Percentiles rank a stretch among this genome's conserved stretches.
Conservation (phyloP, 1,140 invertebrate genomes). For the Drosophila teissieri region DNA sequence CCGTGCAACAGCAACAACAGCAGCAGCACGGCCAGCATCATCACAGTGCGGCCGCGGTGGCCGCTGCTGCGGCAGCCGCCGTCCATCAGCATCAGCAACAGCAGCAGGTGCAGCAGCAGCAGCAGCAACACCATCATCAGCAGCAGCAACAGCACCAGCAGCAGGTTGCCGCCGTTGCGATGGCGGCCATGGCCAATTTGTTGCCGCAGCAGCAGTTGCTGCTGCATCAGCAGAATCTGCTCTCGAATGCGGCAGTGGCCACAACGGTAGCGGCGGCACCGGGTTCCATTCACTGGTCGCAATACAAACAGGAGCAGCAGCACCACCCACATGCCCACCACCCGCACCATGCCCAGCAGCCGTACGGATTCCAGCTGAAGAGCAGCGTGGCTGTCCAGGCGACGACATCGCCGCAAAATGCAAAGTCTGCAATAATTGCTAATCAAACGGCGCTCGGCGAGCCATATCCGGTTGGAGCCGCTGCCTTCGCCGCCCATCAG, state of each 20-base stretch:
- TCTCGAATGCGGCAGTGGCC: slow-evolving; percentile 71
- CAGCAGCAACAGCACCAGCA: slow-evolving; percentile 80
- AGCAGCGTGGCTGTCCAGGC: slow-evolving; percentile 71
- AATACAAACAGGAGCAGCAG: slow-evolving; percentile 72
- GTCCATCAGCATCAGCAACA: slow-evolving; percentile 78
- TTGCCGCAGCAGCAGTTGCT: slow-evolving; percentile 80
- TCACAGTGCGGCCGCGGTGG: slow-evolving; percentile 63
- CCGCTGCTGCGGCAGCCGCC: slow-evolving; percentile 61
- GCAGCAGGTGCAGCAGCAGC: slow-evolving; percentile 58
- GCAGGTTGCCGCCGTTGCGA: slow-evolving; percentile 80
- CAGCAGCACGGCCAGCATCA: slow-evolving; percentile 73
- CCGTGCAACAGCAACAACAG: slow-evolving; percentile 68
- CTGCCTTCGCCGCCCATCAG: slow-evolving; percentile 45
- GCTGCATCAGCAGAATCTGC: slow-evolving; percentile 79
- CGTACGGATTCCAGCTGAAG: slow-evolving; percentile 74
- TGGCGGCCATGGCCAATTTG: slow-evolving; percentile 83
- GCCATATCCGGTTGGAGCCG: slow-evolving; percentile 47
- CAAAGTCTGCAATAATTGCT: slow-evolving; percentile 83
- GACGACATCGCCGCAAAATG: slow-evolving; percentile 77
- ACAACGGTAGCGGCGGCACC: slow-evolving; percentile 63
- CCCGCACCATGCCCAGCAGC: slow-evolving; percentile 53
- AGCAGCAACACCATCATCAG: slow-evolving; percentile 70
- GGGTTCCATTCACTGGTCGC: slow-evolving; percentile 73
- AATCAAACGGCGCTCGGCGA: slow-evolving; percentile 78
- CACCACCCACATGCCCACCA: slow-evolving; percentile 59